Percentiles rank a stretch among this genome's conserved stretches.
phyloP scores from a whole-genome alignment of 30 jellyfish, hydroid and myxozoan genomes.

The Chrysaora quinquecirrha region DNA sequence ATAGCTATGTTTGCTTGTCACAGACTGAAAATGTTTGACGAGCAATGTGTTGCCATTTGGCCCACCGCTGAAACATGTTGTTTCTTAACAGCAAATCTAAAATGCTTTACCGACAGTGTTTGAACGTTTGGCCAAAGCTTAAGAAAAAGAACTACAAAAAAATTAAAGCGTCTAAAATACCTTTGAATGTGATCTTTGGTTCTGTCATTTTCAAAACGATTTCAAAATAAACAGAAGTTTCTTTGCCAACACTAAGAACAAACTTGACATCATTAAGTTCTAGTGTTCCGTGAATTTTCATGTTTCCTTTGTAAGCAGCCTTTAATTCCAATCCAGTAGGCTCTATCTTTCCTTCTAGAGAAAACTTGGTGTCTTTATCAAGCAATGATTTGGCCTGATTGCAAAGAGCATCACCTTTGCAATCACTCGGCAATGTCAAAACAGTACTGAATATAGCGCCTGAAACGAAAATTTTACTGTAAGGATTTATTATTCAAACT shows the following conservation, averaged over 20 bases:
- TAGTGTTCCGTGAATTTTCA: conserved; percentile 54
- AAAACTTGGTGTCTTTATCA: conserved; percentile 59
- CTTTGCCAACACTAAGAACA: conserved; percentile 57
- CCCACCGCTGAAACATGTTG: too few relatives aligned
- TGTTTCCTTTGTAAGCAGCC: conserved; percentile 65
- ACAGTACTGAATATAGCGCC: conserved; percentile 72
- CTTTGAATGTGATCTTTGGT: conserved; percentile 53
- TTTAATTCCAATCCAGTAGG: conserved; percentile 51
- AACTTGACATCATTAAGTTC: conserved; percentile 51
- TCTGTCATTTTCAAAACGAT: conserved; percentile 56
- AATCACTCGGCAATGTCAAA: conserved; percentile 69
- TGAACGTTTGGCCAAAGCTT: too few relatives aligned
- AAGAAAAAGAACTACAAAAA: too few relatives aligned
- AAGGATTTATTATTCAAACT: too few relatives aligned
- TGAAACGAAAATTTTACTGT: conserved; percentile 18
- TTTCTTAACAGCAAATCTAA: too few relatives aligned
- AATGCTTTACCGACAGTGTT: too few relatives aligned
- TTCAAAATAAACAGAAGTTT: conserved; percentile 59
- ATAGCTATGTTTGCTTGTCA: too few relatives aligned
- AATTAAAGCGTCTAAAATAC: too few relatives aligned
- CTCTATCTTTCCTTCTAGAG: conserved; percentile 63
- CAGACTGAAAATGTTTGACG: too few relatives aligned
- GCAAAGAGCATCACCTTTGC: conserved; percentile 85
- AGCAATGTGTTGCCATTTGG: too few relatives aligned
- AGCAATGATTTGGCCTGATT: conserved; percentile 69